Evolutionary conservation across 2,888 invertebrate species (phyloP).

Genomic region (Caprella mutica): DNA sequence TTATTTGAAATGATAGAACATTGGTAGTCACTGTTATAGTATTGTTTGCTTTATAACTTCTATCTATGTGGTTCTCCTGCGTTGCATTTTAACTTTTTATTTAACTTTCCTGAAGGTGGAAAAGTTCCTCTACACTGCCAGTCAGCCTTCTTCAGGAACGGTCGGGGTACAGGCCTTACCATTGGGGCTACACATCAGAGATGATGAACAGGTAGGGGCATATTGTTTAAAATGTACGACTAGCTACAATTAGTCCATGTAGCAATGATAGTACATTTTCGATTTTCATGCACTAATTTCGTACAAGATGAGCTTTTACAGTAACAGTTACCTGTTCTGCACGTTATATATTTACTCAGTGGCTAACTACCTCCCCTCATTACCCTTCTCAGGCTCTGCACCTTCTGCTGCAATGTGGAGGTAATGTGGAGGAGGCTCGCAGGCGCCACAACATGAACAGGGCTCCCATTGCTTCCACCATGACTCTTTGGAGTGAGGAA

Average conservation of each 20-base stretch:
- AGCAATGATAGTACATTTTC: no score
- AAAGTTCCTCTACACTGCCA: constrained; percentile 52
- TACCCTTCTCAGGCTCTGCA: constrained; percentile 63
- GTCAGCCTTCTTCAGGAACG: constrained; percentile 23
- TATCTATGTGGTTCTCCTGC: not conserved
- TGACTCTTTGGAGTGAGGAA: constrained; percentile 90
- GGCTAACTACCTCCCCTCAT: no score
- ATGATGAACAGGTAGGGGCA: constrained; percentile 45
- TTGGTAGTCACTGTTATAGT: not conserved
- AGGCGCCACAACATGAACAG: constrained; percentile 38
- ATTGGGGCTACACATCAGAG: constrained; percentile 56
- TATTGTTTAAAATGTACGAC: no score
- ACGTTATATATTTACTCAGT: no score
- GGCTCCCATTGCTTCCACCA: constrained; percentile 53
- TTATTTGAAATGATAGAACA: not conserved
- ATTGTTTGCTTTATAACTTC: not conserved
- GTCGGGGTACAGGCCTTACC: constrained; percentile 51
- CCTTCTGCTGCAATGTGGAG: constrained; percentile 81
- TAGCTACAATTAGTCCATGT: no score
- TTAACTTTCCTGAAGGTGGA: constrained; percentile 51
- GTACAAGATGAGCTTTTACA: no score
- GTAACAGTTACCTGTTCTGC: no score
- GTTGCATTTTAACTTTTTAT: not conserved
- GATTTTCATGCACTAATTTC: no score
- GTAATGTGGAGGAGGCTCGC: constrained; percentile 86